phyloP scores from a whole-genome alignment of 2,113 vertebrate species.

The Microtus ochrogaster region DNA sequence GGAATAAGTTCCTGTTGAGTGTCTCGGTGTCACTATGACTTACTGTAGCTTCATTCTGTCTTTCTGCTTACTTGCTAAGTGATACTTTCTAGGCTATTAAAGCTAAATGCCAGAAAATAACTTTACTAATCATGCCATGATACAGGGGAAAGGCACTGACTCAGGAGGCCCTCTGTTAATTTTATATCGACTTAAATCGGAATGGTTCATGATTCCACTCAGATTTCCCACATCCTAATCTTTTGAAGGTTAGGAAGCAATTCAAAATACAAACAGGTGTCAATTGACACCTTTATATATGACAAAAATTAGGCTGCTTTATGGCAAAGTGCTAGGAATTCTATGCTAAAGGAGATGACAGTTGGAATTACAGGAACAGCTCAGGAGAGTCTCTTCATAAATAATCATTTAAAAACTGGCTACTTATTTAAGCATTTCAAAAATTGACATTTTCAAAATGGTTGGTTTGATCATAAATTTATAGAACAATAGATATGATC shows the following conservation, averaged over 20 bases:
- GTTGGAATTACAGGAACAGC: not conserved
- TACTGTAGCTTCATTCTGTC: not conserved
- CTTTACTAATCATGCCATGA: not conserved
- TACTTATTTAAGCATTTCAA: constrained; percentile 24
- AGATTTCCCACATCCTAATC: constrained; percentile 2
- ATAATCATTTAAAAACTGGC: not conserved
- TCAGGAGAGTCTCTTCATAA: not conserved
- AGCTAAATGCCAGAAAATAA: not conserved
- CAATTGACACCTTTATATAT: not conserved
- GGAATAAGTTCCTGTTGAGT: not conserved
- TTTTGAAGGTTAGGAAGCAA: not conserved
- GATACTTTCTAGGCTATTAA: not conserved
- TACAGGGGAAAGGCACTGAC: not conserved
- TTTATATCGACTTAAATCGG: not conserved
- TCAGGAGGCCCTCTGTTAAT: not conserved
- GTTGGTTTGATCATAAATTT: constrained; percentile 33
- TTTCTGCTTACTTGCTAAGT: not conserved
- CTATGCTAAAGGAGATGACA: not conserved
- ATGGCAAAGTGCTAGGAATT: not conserved
- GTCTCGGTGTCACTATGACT: not conserved
- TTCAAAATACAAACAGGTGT: not conserved
- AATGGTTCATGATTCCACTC: not conserved
- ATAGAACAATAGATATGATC: not conserved
- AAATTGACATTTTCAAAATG: not conserved
- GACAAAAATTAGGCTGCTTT: not conserved